phyloP scores from a whole-genome alignment of 2,888 invertebrate species.

The Ypsolopha scabrella region DNA sequence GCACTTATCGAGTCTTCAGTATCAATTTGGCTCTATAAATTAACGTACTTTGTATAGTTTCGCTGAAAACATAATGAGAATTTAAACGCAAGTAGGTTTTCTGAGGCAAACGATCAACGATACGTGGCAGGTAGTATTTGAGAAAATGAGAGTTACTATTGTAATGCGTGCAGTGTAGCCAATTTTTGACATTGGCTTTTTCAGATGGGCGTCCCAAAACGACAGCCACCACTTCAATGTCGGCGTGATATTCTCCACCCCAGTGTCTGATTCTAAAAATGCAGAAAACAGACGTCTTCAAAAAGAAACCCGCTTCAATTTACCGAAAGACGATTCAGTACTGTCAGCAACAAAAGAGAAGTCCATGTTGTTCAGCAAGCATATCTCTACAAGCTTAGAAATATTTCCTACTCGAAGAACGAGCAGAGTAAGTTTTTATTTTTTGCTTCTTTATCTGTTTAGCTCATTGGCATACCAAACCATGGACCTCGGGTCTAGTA shows the following conservation, averaged over 20 bases:
- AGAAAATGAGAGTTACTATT: no score
- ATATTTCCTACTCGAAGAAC: slow-evolving; percentile 60
- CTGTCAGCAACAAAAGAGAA: slow-evolving; percentile 50
- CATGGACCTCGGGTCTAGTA: no score
- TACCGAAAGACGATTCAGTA: slow-evolving; percentile 62
- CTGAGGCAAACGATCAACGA: no score
- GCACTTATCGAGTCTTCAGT: no score
- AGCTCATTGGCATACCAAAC: neutral
- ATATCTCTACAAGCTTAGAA: slow-evolving; percentile 62
- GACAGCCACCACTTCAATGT: slow-evolving; percentile 69
- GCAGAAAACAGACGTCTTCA: slow-evolving; percentile 42
- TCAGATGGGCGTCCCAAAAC: slow-evolving; percentile 71
- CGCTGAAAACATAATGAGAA: no score
- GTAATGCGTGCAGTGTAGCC: no score
- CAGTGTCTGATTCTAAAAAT: slow-evolving; percentile 67
- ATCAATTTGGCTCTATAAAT: no score
- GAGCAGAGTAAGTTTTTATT: slow-evolving; percentile 39
- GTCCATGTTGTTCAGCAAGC: slow-evolving; percentile 48
- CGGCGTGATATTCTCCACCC: slow-evolving; percentile 86
- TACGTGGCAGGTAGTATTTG: no score
- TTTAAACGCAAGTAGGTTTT: no score
- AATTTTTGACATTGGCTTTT: slow-evolving; percentile 7
- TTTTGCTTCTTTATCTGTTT: neutral
- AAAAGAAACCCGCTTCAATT: slow-evolving; percentile 74
- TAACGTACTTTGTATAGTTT: no score